Conservation (phyloP, 2,888 invertebrate genomes). For the Acleris literana region DNA sequence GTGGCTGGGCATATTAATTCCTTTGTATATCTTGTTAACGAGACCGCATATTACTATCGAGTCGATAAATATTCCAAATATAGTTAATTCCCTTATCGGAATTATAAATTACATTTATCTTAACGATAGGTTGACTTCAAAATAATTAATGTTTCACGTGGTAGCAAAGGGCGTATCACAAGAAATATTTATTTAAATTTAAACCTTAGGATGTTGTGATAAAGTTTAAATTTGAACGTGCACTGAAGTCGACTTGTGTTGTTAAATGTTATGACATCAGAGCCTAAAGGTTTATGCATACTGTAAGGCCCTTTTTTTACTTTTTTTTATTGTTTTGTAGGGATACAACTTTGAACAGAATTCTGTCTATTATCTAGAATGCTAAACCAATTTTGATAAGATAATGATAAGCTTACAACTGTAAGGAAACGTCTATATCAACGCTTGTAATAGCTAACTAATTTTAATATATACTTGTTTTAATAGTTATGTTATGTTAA, state of each 20-base stretch:
- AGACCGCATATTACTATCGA: not conserved
- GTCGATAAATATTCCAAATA: slow-evolving; percentile 5
- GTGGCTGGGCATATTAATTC: too few relatives aligned
- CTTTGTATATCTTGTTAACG: not conserved
- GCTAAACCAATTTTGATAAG: too few relatives aligned
- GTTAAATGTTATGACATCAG: not conserved
- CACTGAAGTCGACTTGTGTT: not conserved
- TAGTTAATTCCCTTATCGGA: slow-evolving; percentile 17
- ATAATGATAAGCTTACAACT: too few relatives aligned
- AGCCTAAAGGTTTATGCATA: slow-evolving; percentile 1
- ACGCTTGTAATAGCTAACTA: too few relatives aligned
- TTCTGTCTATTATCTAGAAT: too few relatives aligned
- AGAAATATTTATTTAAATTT: not conserved
- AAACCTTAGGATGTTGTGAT: not conserved
- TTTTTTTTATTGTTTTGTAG: too few relatives aligned
- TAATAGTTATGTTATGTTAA: too few relatives aligned
- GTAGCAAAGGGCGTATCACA: not conserved
- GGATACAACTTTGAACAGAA: too few relatives aligned
- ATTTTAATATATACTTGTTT: too few relatives aligned
- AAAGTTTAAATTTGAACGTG: not conserved
- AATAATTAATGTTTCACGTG: not conserved
- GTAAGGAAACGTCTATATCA: too few relatives aligned
- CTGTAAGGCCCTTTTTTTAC: not conserved
- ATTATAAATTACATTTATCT: slow-evolving; percentile 25
- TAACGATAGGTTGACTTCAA: slow-evolving; percentile 21